Conservation (phyloP, 2,113 vertebrate genomes). For the Galeopterus variegatus region DNA sequence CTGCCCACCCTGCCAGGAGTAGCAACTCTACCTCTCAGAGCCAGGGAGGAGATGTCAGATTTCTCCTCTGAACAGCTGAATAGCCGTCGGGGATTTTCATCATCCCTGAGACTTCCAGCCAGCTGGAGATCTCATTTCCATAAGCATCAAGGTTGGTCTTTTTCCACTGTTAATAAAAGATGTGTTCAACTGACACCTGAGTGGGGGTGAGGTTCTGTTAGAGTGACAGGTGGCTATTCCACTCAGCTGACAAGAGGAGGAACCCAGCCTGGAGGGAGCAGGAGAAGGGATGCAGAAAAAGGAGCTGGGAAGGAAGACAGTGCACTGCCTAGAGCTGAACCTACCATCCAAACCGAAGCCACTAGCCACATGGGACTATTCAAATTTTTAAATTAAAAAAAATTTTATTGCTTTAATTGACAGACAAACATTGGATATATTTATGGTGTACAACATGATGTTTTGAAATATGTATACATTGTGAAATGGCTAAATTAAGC, state of each 20-base stretch:
- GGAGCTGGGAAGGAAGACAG: background rate
- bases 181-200: slow-evolving; percentile 62
- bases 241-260: background rate
- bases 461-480: background rate
- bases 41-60: background rate
- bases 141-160: background rate
- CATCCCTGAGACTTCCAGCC: background rate
- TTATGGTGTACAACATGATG: background rate
- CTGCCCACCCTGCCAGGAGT: background rate
- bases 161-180: slow-evolving; percentile 77
- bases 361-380: background rate
- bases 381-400: background rate
- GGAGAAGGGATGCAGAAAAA: background rate
- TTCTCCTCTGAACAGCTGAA: background rate
- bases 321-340: background rate
- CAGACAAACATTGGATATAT: background rate
- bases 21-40: background rate
- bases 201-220: background rate
- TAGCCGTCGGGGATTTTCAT: background rate
- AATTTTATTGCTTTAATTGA: background rate
- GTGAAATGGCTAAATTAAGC: background rate
- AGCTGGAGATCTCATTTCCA: slow-evolving; percentile 52
- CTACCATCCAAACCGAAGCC: rapidly evolving
- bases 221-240: slow-evolving; percentile 36
- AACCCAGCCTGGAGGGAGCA: background rate